Conservation (phyloP, 2,888 invertebrate species). For the Lasioglossum leucozonium region DNA sequence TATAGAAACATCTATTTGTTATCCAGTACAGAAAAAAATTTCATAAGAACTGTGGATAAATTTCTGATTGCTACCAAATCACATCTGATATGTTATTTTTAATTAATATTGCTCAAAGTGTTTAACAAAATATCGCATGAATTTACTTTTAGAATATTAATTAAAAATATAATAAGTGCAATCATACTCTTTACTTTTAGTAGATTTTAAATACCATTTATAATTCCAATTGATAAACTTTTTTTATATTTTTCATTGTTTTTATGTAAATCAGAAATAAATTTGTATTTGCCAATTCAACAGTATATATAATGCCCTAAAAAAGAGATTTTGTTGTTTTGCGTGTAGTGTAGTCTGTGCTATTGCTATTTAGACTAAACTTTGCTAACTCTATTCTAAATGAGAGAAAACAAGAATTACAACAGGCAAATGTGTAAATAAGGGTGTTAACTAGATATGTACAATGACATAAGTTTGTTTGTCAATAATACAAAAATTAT, state of each 20-base stretch:
- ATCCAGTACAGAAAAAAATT: constrained; percentile 28
- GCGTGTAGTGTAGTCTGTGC: constrained; percentile 76
- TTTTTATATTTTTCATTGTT: constrained; percentile 5
- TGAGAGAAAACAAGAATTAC: constrained; percentile 62
- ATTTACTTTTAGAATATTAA: background rate
- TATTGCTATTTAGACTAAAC: constrained; percentile 75
- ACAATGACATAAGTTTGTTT: constrained; percentile 45
- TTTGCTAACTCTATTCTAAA: constrained; percentile 75
- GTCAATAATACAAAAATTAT: constrained; percentile 11
- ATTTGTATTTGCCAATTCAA: constrained; percentile 68
- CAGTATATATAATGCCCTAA: constrained; percentile 18
- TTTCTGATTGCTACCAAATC: constrained; percentile 14
- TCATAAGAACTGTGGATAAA: constrained; percentile 21
- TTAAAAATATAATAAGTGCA: background rate
- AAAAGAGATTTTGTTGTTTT: constrained; percentile 49
- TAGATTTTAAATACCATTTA: background rate
- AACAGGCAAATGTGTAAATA: constrained; percentile 67
- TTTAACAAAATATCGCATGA: background rate
- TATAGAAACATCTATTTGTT: constrained; percentile 66
- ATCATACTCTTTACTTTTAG: background rate
- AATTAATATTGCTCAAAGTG: background rate
- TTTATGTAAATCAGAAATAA: background rate
- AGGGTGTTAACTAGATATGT: constrained; percentile 51
- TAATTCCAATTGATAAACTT: background rate
- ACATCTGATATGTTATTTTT: background rate